Evolutionary conservation across 37 sponge, comb jelly and placozoan species (phyloP).

Genomic region (Aplysina aerophoba): DNA sequence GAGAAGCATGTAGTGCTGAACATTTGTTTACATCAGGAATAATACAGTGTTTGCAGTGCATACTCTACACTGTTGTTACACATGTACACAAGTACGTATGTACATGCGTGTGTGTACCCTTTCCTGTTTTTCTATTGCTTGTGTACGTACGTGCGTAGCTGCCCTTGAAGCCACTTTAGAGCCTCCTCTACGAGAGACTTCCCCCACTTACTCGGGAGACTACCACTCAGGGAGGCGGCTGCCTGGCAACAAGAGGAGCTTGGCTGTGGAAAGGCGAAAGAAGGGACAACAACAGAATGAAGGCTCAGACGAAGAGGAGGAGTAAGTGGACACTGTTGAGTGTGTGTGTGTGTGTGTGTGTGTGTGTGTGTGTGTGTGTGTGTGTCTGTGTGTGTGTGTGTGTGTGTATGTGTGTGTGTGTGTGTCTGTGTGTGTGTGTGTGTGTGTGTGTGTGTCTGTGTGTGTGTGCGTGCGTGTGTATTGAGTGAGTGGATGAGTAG

Average conservation of each 20-base stretch:
- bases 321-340: not conserved
- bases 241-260: slow-evolving; percentile 15
- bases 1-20: too few species aligned
- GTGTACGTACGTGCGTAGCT: too few species aligned
- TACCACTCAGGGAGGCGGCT: not conserved
- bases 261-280: not conserved
- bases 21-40: too few species aligned
- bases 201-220: too few species aligned
- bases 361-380: not conserved
- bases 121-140: too few species aligned
- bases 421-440: not conserved
- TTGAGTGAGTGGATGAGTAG: too few species aligned
- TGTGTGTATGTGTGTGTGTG: not conserved
- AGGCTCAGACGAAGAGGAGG: slow-evolving; percentile 4
- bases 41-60: too few species aligned
- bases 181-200: too few species aligned
- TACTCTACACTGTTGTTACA: too few species aligned
- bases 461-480: not conserved
- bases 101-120: too few species aligned
- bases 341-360: not conserved
- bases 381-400: not conserved
- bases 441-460: not conserved
- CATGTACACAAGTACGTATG: too few species aligned
- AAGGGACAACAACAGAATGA: not conserved
- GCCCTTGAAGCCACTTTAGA: too few species aligned